A percentile compares a stretch with the other conserved stretches of the same genome.
These are phyloP conservation scores for Drosophila niveifrons DNA, from an alignment of 2,888 invertebrate genomes.

Conservation along the genomic window DNA sequence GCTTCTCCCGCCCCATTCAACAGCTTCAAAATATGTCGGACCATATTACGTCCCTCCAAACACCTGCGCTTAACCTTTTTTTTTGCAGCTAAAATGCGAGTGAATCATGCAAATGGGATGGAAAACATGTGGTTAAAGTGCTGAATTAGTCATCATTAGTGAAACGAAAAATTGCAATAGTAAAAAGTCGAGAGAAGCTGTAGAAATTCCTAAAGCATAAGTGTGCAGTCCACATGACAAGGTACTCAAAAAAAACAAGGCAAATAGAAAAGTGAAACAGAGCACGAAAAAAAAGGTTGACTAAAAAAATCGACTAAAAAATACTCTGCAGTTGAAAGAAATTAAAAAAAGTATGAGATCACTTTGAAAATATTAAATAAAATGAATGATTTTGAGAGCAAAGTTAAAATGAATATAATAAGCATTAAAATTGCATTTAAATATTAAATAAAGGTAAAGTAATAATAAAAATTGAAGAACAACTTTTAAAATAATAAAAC, in stretches of 20 bases:
- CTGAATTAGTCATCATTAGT: constrained; percentile 74
- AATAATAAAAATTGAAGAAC: no score
- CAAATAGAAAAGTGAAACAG: not conserved
- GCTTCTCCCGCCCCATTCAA: not conserved
- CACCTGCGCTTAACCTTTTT: constrained; percentile 55
- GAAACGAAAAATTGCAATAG: constrained; percentile 65
- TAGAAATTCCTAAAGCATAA: constrained; percentile 73
- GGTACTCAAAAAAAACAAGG: constrained; percentile 21
- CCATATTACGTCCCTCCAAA: constrained; percentile 20
- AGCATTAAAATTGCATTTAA: no score
- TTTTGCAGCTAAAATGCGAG: constrained; percentile 56
- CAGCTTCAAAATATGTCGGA: constrained; percentile 12
- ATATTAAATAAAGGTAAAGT: no score
- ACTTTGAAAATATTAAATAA: no score
- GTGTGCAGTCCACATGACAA: constrained; percentile 48
- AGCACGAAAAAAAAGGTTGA: not conserved
- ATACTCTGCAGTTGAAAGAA: constrained; percentile 31
- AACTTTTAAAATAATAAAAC: no score
- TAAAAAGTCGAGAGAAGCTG: constrained; percentile 49
- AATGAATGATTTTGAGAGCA: no score
- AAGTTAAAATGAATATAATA: no score
- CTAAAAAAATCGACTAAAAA: not conserved
- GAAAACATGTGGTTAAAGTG: constrained; percentile 34
- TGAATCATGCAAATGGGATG: constrained; percentile 69
- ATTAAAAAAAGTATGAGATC: no score